phyloP scores from a whole-genome alignment of 2,797 vertebrate genomes.

The Urosaurus nigricauda region DNA sequence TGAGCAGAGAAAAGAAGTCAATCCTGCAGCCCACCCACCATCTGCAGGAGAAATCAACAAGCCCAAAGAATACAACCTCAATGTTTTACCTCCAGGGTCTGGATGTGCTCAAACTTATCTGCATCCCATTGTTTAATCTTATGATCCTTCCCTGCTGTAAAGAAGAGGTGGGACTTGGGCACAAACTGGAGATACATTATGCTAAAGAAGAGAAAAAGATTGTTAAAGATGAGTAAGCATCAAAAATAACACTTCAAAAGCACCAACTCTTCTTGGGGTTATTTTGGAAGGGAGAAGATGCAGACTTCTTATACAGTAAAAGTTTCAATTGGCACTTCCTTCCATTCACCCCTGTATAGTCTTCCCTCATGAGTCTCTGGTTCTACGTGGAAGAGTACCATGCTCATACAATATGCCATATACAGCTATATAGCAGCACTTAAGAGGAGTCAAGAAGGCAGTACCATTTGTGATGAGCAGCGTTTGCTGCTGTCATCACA shows the following conservation, averaged over 20 bases:
- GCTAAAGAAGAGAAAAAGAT: conserved; percentile 75
- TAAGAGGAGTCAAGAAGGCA: background rate
- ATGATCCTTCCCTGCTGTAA: conserved; percentile 94
- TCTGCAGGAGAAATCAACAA: background rate
- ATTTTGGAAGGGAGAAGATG: background rate
- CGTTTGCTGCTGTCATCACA: background rate
- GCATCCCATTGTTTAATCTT: conserved; percentile 99
- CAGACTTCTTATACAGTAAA: background rate
- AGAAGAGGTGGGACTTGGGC: conserved; percentile 96
- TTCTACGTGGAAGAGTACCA: no score
- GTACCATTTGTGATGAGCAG: no score
- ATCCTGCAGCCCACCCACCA: background rate
- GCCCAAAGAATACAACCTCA: background rate
- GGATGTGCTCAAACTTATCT: conserved; percentile 95
- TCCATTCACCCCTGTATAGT: background rate
- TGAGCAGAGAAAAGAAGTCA: background rate
- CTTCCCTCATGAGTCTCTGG: no score
- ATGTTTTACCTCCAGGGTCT: conserved; percentile 91
- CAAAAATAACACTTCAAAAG: background rate
- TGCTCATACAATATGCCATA: no score
- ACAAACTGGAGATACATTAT: conserved; percentile 98
- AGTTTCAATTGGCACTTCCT: background rate
- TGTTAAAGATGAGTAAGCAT: background rate
- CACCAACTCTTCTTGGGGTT: background rate
- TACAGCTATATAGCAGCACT: background rate